Evolutionary conservation across 2,113 vertebrate genomes (phyloP).

Genomic region (Perca schrenkii): DNA sequence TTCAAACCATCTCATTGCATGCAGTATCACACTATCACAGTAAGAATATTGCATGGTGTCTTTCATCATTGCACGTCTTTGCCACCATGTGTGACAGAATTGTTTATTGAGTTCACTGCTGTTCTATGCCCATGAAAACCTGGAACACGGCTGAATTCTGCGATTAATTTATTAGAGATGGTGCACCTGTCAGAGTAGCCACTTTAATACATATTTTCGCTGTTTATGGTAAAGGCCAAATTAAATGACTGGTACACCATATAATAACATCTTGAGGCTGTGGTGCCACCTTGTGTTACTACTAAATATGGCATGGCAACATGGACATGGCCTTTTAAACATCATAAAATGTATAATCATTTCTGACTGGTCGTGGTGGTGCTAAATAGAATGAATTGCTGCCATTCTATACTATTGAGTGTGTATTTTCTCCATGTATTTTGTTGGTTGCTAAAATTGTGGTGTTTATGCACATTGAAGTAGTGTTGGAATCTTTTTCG

Average conservation of each 20-base stretch:
- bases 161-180: conserved; percentile 32
- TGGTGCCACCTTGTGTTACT: conserved; percentile 77
- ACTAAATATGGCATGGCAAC: neutral
- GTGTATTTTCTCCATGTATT: neutral
- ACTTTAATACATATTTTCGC: conserved; percentile 5
- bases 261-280: conserved; percentile 21
- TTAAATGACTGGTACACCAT: neutral
- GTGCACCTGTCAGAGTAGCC: conserved; percentile 13
- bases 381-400: neutral
- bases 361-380: neutral
- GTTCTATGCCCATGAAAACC: conserved; percentile 31
- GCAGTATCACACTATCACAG: neutral
- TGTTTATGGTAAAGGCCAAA: conserved; percentile 9
- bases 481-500: neutral
- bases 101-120: conserved; percentile 24
- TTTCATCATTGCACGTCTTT: conserved; percentile 22
- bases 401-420: neutral
- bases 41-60: conserved; percentile 18
- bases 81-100: conserved; percentile 23
- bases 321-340: fast-evolving
- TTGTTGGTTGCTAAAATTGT: neutral
- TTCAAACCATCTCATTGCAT: conserved; percentile 1
- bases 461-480: neutral
- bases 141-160: conserved; percentile 5
- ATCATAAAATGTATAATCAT: neutral